These are phyloP conservation scores for Euthynnus affinis DNA, from an alignment of 2,797 vertebrate genomes.

Conservation along the genomic window DNA sequence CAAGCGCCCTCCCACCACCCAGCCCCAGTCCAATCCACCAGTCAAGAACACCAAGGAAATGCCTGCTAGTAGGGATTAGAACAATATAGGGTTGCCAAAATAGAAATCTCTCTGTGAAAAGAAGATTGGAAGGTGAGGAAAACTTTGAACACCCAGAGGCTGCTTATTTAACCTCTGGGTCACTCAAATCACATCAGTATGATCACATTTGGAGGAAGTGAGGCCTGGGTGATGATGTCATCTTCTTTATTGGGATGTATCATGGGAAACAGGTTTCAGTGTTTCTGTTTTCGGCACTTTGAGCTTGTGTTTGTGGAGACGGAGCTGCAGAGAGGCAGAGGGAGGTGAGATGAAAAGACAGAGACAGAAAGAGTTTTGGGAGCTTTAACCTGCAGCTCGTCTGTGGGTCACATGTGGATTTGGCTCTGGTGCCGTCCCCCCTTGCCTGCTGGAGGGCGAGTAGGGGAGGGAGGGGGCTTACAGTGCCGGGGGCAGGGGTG, in stretches of 20 bases:
- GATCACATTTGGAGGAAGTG: constrained; percentile 8
- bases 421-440: constrained; percentile 33
- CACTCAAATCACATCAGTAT: constrained; percentile 27
- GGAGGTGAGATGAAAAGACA: constrained; percentile 29
- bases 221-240: constrained; percentile 19
- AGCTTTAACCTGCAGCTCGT: constrained; percentile 47
- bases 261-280: not conserved
- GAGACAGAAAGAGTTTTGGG: constrained; percentile 15
- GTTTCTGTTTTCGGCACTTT: constrained; percentile 16
- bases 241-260: constrained; percentile 8
- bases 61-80: constrained; percentile 93
- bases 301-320: constrained; percentile 19
- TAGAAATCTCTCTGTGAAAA: constrained; percentile 81
- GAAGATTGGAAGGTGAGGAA: constrained; percentile 44
- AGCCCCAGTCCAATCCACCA: constrained; percentile 74
- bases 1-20: constrained; percentile 74
- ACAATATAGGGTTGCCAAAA: constrained; percentile 97
- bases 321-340: constrained; percentile 25
- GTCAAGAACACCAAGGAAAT: constrained; percentile 80
- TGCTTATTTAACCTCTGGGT: constrained; percentile 29
- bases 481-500: constrained; percentile 52
- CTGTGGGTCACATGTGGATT: constrained; percentile 55
- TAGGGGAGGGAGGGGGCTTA: constrained; percentile 49
- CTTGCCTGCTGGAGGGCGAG: constrained; percentile 35
- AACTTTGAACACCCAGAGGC: constrained; percentile 29